Conservation (phyloP, 2,797 vertebrate genomes). For the Synanceia verrucosa region DNA sequence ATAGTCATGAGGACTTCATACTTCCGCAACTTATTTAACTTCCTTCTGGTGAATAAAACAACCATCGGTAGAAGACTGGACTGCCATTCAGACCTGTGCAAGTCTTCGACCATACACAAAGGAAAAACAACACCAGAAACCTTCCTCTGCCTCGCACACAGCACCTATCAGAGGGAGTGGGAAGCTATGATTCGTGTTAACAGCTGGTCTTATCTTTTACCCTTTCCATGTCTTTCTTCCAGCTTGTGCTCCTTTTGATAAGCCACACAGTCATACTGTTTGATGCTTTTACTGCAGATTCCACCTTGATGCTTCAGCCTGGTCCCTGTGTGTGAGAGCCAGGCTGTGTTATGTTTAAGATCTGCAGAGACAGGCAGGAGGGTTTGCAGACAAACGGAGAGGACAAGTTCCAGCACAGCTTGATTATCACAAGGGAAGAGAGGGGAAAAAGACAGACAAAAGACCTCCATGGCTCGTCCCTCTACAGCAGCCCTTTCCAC, state of each 20-base stretch:
- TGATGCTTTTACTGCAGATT: constrained; percentile 54
- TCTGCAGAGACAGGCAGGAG: constrained; percentile 64
- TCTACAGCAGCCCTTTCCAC: constrained; percentile 62
- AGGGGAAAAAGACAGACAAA: constrained; percentile 49
- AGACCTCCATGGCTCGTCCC: constrained; percentile 62
- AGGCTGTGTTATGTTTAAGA: constrained; percentile 70
- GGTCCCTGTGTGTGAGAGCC: neutral
- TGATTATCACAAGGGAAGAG: constrained; percentile 65
- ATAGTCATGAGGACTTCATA: constrained; percentile 26
- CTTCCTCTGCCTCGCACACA: constrained; percentile 12
- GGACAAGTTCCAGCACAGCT: constrained; percentile 73
- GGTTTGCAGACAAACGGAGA: constrained; percentile 64
- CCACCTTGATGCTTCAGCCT: constrained; percentile 18
- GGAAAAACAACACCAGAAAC: neutral
- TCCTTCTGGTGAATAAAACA: constrained; percentile 40
- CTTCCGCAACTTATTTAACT: constrained; percentile 43
- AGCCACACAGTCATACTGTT: constrained; percentile 33
- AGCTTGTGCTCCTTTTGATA: constrained; percentile 52
- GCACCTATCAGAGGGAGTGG: constrained; percentile 13
- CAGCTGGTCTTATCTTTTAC: constrained; percentile 48
- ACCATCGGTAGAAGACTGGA: constrained; percentile 8
- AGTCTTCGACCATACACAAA: neutral
- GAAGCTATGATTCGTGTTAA: constrained; percentile 42
- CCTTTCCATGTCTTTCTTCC: constrained; percentile 47
- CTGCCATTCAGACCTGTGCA: neutral